phyloP scores from a whole-genome alignment of 2,113 vertebrate species.

The Centrocercus urophasianus region DNA sequence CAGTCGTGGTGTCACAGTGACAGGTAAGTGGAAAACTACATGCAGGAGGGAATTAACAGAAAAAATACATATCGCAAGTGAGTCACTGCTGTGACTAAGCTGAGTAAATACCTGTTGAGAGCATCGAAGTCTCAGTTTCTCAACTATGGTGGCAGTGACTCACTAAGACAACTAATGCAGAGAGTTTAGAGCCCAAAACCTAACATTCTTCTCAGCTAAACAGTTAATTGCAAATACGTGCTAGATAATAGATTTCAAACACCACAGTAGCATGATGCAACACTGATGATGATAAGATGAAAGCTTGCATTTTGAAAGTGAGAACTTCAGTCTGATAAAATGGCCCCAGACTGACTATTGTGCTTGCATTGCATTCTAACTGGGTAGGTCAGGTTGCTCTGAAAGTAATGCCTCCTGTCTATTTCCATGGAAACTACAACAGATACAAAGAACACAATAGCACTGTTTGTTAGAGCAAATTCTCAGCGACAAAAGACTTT shows the following conservation, averaged over 20 bases:
- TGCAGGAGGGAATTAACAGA: not conserved
- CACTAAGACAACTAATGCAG: not conserved
- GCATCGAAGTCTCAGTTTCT: constrained; percentile 9
- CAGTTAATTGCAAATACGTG: not conserved
- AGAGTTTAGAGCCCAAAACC: not conserved
- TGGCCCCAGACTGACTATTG: not conserved
- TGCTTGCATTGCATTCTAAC: not conserved
- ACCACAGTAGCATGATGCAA: not conserved
- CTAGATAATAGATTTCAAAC: not conserved
- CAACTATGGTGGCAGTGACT: not conserved
- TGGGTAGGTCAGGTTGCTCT: too few relatives aligned
- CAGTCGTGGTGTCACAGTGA: not conserved
- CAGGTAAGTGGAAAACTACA: constrained; percentile 34
- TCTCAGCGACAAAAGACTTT: too few relatives aligned
- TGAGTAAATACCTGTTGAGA: constrained; percentile 18
- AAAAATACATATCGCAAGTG: not conserved
- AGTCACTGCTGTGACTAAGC: constrained; percentile 60
- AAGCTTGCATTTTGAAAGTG: not conserved
- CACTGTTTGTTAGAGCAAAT: too few relatives aligned
- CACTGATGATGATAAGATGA: not conserved
- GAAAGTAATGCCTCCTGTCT: too few relatives aligned
- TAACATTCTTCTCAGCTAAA: not conserved
- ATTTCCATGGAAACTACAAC: too few relatives aligned
- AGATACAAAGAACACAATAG: too few relatives aligned
- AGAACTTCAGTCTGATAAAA: not conserved